These are phyloP conservation scores for Agelas oroides DNA, from an alignment of 37 sponge, comb jelly and placozoan genomes.

Conservation along the genomic window DNA sequence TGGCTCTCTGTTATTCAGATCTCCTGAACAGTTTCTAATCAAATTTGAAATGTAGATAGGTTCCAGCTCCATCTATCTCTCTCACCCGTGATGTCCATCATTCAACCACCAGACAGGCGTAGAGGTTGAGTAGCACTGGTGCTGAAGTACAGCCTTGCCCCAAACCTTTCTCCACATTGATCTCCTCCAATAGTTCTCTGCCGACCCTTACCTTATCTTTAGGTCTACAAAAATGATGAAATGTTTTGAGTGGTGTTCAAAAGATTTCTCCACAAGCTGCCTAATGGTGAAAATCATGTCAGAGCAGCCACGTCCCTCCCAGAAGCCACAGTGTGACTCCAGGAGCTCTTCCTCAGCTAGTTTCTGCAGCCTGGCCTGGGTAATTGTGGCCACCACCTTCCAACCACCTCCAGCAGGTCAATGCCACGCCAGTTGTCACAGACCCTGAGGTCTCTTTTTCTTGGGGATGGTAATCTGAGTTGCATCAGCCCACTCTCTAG, in stretches of 20 bases:
- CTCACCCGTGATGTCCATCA: too few species aligned
- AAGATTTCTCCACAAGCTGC: conserved; percentile 15
- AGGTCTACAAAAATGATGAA: background rate
- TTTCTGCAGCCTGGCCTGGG: background rate
- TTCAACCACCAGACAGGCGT: too few species aligned
- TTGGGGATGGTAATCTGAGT: conserved; percentile 29
- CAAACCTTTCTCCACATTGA: too few species aligned
- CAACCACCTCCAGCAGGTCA: conserved; percentile 24
- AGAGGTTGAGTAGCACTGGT: too few species aligned
- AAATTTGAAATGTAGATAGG: too few species aligned
- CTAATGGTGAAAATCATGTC: conserved; percentile 5
- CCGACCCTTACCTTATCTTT: conserved; percentile 3
- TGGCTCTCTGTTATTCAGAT: too few species aligned
- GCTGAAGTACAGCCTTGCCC: too few species aligned
- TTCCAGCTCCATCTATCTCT: too few species aligned
- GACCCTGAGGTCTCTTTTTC: conserved; percentile 23
- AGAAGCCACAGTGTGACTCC: conserved; percentile 23
- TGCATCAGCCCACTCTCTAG: conserved; percentile 43
- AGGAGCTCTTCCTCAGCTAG: background rate
- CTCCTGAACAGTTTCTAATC: too few species aligned
- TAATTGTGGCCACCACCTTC: background rate
- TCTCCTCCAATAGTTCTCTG: too few species aligned
- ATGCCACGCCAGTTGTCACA: conserved; percentile 54
- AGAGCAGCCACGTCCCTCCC: background rate
- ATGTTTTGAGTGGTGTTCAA: background rate